Conservation (phyloP, 2,888 invertebrate genomes). For the Aporophyla lueneburgensis region DNA sequence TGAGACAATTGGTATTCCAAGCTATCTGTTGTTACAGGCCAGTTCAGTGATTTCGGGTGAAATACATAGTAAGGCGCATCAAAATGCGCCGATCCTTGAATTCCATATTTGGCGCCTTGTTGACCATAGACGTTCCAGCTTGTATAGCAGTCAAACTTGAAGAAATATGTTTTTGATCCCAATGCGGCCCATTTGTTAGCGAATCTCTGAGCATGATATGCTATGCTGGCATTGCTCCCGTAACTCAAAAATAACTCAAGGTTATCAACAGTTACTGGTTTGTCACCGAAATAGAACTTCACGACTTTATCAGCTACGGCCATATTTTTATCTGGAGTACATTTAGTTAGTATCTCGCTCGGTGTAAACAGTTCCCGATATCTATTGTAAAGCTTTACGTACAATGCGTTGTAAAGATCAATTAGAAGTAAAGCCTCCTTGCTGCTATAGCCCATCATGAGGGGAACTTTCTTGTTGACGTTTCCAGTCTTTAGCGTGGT, state of each 20-base stretch:
- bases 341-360: slow-evolving; percentile 68
- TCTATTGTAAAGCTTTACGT: slow-evolving; percentile 58
- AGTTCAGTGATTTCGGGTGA: slow-evolving; percentile 60
- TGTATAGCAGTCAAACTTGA: slow-evolving; percentile 71
- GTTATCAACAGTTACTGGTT: slow-evolving; percentile 55
- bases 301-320: slow-evolving; percentile 72
- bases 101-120: slow-evolving; percentile 64
- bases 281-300: slow-evolving; percentile 66
- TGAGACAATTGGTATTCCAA: slow-evolving; percentile 74
- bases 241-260: slow-evolving; percentile 70
- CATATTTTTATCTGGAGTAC: slow-evolving; percentile 65
- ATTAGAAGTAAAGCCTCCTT: slow-evolving; percentile 87
- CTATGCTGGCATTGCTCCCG: slow-evolving; percentile 64
- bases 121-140: slow-evolving; percentile 71
- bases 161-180: slow-evolving; percentile 67
- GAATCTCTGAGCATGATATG: slow-evolving; percentile 67
- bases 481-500: slow-evolving; percentile 78
- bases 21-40: slow-evolving; percentile 68
- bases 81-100: slow-evolving; percentile 72
- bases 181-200: slow-evolving; percentile 54
- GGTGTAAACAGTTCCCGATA: slow-evolving; percentile 76
- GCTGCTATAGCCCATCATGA: slow-evolving; percentile 93
- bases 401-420: slow-evolving; percentile 74
- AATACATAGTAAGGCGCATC: slow-evolving; percentile 76
- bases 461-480: slow-evolving; percentile 86